These are phyloP conservation scores for Meganola albula DNA, from an alignment of 2,888 invertebrate species.

Conservation along the genomic window DNA sequence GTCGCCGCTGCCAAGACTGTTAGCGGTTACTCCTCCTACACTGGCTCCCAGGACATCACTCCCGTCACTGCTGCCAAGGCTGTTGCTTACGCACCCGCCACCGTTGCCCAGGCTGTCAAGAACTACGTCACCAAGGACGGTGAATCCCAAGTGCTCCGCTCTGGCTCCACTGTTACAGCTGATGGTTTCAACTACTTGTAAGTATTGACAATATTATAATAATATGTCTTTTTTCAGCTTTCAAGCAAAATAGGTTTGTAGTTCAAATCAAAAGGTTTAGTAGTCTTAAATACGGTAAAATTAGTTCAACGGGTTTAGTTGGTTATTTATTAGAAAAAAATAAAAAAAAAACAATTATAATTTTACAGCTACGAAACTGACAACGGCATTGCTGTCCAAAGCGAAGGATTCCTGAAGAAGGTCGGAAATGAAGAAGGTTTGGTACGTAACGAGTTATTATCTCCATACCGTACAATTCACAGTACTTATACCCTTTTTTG, in stretches of 20 bases:
- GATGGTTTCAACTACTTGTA: not conserved
- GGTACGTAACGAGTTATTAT: not conserved
- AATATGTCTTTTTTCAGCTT: no score
- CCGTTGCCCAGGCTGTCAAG: not conserved
- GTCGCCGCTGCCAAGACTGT: no score
- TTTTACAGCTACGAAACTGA: not conserved
- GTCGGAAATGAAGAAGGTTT: not conserved
- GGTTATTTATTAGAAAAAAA: no score
- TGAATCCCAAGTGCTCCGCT: not conserved
- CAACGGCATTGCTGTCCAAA: not conserved
- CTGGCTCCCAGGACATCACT: not conserved
- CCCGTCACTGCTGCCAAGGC: conserved; percentile 4
- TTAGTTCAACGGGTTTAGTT: no score
- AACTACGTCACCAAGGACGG: not conserved
- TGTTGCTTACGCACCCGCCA: not conserved
- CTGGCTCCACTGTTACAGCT: not conserved
- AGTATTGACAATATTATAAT: not conserved
- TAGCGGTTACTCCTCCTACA: no score
- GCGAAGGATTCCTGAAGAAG: not conserved
- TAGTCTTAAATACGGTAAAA: no score
- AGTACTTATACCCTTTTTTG: no score
- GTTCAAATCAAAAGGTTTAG: no score
- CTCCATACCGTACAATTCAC: no score
- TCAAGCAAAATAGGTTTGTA: no score
- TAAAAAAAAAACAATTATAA: no score